phyloP scores from a whole-genome alignment of 2,888 invertebrate species.

The Mythimna albipuncta region DNA sequence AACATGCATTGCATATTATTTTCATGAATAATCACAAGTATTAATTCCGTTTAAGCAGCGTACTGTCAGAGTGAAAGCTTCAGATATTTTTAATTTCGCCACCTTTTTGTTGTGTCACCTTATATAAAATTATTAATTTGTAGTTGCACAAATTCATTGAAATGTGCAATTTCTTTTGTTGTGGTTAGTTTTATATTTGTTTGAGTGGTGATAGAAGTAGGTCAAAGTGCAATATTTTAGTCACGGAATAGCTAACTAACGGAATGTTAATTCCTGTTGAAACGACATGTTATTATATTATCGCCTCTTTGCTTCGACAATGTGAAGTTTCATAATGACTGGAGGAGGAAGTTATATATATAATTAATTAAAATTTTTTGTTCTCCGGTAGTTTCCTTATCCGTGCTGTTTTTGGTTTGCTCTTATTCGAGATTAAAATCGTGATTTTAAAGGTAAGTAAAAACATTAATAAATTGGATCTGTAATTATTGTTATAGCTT shows the following conservation, averaged over 20 bases:
- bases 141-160: background rate
- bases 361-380: background rate
- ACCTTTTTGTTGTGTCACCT: too few relatives aligned
- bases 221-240: slow-evolving; percentile 15
- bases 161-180: background rate
- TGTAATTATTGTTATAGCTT: background rate
- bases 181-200: background rate
- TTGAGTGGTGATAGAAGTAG: slow-evolving; percentile 19
- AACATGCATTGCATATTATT: too few relatives aligned
- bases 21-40: too few relatives aligned
- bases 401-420: background rate
- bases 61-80: too few relatives aligned
- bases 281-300: background rate
- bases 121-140: background rate
- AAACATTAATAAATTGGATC: slow-evolving; percentile 6
- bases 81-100: too few relatives aligned
- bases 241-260: slow-evolving; percentile 8
- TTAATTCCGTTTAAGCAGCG: too few relatives aligned
- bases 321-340: too few relatives aligned
- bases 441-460: background rate
- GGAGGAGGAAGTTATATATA: background rate
- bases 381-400: background rate
- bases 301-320: too few relatives aligned
- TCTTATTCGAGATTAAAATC: slow-evolving; percentile 32
- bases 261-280: background rate